Evolutionary conservation across 2,888 invertebrate species (phyloP).

Genomic region (Theretra japonica): DNA sequence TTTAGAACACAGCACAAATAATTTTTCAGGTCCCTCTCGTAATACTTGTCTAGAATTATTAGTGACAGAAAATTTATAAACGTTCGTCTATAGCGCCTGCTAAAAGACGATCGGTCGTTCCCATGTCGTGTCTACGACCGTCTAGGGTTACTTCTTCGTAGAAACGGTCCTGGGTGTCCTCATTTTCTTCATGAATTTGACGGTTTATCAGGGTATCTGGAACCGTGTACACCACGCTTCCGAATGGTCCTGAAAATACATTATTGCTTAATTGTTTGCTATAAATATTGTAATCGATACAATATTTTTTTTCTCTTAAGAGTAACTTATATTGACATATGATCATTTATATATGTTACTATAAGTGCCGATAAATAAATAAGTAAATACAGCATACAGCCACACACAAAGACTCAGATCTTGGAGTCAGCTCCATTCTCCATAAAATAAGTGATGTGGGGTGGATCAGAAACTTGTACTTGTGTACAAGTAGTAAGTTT

Average conservation of each 20-base stretch:
- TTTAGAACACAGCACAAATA: not conserved
- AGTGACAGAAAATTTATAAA: not conserved
- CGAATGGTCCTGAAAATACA: slow-evolving; percentile 39
- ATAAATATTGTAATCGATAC: too few species aligned
- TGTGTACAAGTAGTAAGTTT: too few species aligned
- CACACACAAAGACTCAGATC: too few species aligned
- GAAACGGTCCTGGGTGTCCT: slow-evolving; percentile 37
- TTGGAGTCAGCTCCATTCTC: too few species aligned
- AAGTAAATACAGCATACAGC: too few species aligned
- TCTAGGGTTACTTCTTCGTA: slow-evolving; percentile 38
- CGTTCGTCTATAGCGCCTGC: not conserved
- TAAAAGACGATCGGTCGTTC: not conserved
- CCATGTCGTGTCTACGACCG: not conserved
- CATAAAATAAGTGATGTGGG: too few species aligned
- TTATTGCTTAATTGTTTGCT: not conserved
- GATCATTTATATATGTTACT: too few species aligned
- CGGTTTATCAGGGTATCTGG: slow-evolving; percentile 49
- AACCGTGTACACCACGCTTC: slow-evolving; percentile 55
- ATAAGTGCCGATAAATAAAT: too few species aligned
- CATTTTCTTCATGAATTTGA: slow-evolving; percentile 31
- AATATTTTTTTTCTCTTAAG: too few species aligned
- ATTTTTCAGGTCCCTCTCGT: not conserved
- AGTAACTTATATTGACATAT: too few species aligned
- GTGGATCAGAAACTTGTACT: too few species aligned
- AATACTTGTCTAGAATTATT: not conserved